phyloP scores from a whole-genome alignment of 2,888 invertebrate genomes.

The Petrolisthes cinctipes region DNA sequence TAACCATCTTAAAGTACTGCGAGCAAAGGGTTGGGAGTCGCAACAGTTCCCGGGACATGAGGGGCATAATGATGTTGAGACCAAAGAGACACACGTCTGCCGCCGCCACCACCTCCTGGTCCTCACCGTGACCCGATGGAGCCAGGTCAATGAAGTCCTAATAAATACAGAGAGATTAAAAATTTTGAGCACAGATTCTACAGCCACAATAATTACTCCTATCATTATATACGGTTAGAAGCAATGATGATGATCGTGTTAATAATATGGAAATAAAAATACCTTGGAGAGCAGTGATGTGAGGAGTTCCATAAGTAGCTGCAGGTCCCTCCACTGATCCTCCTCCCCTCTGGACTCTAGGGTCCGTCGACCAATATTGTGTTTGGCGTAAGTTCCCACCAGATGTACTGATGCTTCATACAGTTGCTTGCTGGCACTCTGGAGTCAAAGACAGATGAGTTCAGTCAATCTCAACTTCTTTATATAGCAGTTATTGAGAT shows the following conservation, averaged over 20 bases:
- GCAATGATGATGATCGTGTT: neutral
- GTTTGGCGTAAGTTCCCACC: slow-evolving; percentile 73
- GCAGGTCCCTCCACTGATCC: slow-evolving; percentile 81
- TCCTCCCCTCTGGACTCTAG: slow-evolving; percentile 70
- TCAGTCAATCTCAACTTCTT: neutral
- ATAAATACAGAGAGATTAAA: neutral
- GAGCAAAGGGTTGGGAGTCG: slow-evolving; percentile 79
- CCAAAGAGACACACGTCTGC: slow-evolving; percentile 79
- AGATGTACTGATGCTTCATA: slow-evolving; percentile 79
- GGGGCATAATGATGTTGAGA: slow-evolving; percentile 79
- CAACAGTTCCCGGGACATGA: slow-evolving; percentile 80
- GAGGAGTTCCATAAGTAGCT: slow-evolving; percentile 83
- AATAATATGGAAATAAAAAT: neutral
- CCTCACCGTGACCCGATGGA: slow-evolving; percentile 66
- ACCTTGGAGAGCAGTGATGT: slow-evolving; percentile 75
- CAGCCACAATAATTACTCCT: no score
- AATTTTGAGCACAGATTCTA: no score
- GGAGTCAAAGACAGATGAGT: slow-evolving; percentile 61
- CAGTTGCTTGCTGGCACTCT: slow-evolving; percentile 76
- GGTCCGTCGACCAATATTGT: slow-evolving; percentile 67
- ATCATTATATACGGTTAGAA: no score
- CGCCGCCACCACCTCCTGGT: slow-evolving; percentile 67
- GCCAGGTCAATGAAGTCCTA: slow-evolving; percentile 73
- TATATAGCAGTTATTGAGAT: neutral
- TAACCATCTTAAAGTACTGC: slow-evolving; percentile 77